These are phyloP conservation scores for Phrynocephalus guinanensis DNA, from an alignment of 2,797 vertebrate species.

Conservation along the genomic window DNA sequence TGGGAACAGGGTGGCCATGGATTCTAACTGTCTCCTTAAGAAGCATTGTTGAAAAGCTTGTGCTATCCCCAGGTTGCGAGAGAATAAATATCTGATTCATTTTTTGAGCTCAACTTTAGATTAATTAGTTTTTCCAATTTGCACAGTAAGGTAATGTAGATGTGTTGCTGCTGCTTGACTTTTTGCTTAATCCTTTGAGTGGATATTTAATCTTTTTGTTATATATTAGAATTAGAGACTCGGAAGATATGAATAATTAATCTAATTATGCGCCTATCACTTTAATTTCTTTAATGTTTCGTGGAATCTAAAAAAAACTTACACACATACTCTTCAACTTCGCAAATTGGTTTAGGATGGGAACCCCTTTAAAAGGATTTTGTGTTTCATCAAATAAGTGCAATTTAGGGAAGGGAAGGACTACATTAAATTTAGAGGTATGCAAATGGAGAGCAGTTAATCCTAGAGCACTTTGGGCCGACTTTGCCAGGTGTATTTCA, in stretches of 20 bases:
- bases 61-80: constrained; percentile 70
- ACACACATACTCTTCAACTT: constrained; percentile 67
- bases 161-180: constrained; percentile 83
- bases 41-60: constrained; percentile 65
- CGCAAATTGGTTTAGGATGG: constrained; percentile 86
- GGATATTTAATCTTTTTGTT: constrained; percentile 92
- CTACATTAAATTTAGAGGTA: constrained; percentile 77
- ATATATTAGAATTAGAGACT: constrained; percentile 93
- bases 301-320: constrained; percentile 65
- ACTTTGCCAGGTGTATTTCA: constrained; percentile 70
- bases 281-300: constrained; percentile 88
- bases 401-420: constrained; percentile 73
- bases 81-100: constrained; percentile 85
- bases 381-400: constrained; percentile 81
- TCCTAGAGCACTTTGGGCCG: constrained; percentile 62
- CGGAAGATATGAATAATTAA: constrained; percentile 93
- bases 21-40: constrained; percentile 27
- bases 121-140: constrained; percentile 92
- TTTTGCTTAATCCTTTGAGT: constrained; percentile 88
- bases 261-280: constrained; percentile 90
- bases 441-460: constrained; percentile 77
- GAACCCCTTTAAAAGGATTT: constrained; percentile 85
- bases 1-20: constrained; percentile 42
- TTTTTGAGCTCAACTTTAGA: constrained; percentile 84
- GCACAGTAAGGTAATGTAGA: constrained; percentile 89